These are phyloP conservation scores for Zeugodacus cucurbitae DNA, from an alignment of 1,140 invertebrate genomes.

Conservation along the genomic window DNA sequence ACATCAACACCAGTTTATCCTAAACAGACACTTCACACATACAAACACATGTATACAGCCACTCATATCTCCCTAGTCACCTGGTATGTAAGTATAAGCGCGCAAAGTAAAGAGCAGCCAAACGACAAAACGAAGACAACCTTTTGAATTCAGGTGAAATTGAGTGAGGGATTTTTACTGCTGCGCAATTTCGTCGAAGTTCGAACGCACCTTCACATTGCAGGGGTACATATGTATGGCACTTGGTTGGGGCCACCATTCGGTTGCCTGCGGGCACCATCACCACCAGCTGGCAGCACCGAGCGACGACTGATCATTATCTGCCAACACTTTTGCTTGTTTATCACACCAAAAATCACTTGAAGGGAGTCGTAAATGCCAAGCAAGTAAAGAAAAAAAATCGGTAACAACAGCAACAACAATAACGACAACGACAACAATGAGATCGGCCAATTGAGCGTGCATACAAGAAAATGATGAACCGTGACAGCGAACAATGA, in stretches of 20 bases:
- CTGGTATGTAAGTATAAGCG: no score
- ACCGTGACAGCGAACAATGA: conserved; percentile 20
- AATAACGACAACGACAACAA: not conserved
- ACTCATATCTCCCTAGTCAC: not conserved
- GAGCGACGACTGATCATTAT: conserved; percentile 19
- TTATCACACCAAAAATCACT: conserved; percentile 35
- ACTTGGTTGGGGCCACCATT: not conserved
- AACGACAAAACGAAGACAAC: not conserved
- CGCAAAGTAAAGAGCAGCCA: not conserved
- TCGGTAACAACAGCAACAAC: not conserved
- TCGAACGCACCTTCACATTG: not conserved
- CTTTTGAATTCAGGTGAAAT: conserved; percentile 5
- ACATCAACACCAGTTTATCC: not conserved
- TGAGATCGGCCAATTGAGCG: not conserved
- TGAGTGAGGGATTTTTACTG: not conserved
- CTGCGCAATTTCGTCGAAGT: conserved; percentile 38
- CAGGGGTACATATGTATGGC: not conserved
- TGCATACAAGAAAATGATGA: conserved; percentile 1
- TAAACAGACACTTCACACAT: not conserved
- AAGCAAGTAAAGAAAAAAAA: not conserved
- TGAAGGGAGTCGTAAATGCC: not conserved
- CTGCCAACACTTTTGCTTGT: conserved; percentile 36
- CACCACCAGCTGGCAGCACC: conserved; percentile 1
- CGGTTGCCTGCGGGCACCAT: not conserved
- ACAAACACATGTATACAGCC: not conserved